A percentile compares a stretch with the other conserved stretches of the same genome.
Conservation (phyloP, 2,113 vertebrate species). For the Polypterus bichir region DNA sequence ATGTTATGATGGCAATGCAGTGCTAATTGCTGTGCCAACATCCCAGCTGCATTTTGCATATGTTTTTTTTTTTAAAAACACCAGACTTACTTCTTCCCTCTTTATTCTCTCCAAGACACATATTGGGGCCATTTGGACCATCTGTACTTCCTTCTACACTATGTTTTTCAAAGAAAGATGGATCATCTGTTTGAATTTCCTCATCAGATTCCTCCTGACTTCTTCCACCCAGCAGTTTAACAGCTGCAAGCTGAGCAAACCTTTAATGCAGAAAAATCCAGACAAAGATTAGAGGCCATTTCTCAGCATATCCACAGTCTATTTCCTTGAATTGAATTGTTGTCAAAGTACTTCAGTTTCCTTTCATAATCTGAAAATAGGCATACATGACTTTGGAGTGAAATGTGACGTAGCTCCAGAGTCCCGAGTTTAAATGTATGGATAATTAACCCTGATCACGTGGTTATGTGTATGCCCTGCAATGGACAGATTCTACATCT, state of each 20-base stretch:
- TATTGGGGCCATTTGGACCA: constrained; percentile 32
- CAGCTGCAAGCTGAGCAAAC: constrained; percentile 48
- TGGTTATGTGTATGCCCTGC: too few species aligned
- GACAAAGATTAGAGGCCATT: too few species aligned
- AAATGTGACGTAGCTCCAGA: too few species aligned
- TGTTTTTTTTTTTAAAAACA: not conserved
- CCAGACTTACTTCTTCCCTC: constrained; percentile 46
- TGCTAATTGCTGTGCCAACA: not conserved
- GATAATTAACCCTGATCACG: too few species aligned
- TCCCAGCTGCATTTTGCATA: not conserved
- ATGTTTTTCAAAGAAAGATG: constrained; percentile 42
- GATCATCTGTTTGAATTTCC: constrained; percentile 37
- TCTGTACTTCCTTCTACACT: constrained; percentile 57
- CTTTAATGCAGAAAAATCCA: constrained; percentile 28
- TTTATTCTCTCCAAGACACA: constrained; percentile 35
- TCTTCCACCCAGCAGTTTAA: constrained; percentile 43
- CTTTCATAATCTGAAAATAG: too few species aligned
- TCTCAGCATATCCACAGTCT: too few species aligned
- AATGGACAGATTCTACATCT: too few species aligned
- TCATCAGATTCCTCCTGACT: constrained; percentile 37
- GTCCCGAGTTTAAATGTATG: too few species aligned
- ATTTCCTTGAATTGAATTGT: too few species aligned
- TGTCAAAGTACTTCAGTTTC: too few species aligned
- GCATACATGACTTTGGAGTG: too few species aligned
- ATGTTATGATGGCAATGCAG: not conserved